These are phyloP conservation scores for Clivina fossor DNA, from an alignment of 2,888 invertebrate genomes.

Conservation along the genomic window DNA sequence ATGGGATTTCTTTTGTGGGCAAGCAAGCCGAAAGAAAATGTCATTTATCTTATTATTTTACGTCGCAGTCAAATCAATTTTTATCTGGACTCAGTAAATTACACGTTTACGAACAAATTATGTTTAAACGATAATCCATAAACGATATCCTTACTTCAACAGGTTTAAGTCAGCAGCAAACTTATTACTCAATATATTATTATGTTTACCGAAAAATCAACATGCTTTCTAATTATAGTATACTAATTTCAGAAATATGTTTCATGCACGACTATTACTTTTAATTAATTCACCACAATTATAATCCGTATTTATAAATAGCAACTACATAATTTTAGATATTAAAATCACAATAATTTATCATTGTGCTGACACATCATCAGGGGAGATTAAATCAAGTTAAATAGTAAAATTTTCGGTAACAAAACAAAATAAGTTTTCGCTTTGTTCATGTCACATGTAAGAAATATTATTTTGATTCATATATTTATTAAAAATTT, in stretches of 20 bases:
- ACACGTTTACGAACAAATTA: background rate
- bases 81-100: background rate
- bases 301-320: constrained; percentile 18
- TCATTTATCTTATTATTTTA: background rate
- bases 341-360: constrained; percentile 21
- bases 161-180: background rate
- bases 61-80: constrained; percentile 1
- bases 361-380: constrained; percentile 19
- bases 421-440: background rate
- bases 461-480: too few relatives aligned
- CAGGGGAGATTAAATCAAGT: constrained; percentile 12
- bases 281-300: too few relatives aligned
- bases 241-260: background rate
- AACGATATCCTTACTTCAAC: background rate
- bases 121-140: background rate
- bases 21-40: background rate
- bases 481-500: too few relatives aligned
- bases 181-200: too few relatives aligned
- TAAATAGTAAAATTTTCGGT: constrained; percentile 4
- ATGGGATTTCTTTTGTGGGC: too few relatives aligned
- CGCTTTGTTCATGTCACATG: too few relatives aligned
- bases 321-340: constrained; percentile 7
- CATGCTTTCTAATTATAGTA: background rate
- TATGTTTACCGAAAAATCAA: background rate
- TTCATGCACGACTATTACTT: too few relatives aligned